A percentile compares a stretch with the other conserved stretches of the same genome.
Conservation (phyloP, 2,797 vertebrate genomes). For the Sebastes nivosus region DNA sequence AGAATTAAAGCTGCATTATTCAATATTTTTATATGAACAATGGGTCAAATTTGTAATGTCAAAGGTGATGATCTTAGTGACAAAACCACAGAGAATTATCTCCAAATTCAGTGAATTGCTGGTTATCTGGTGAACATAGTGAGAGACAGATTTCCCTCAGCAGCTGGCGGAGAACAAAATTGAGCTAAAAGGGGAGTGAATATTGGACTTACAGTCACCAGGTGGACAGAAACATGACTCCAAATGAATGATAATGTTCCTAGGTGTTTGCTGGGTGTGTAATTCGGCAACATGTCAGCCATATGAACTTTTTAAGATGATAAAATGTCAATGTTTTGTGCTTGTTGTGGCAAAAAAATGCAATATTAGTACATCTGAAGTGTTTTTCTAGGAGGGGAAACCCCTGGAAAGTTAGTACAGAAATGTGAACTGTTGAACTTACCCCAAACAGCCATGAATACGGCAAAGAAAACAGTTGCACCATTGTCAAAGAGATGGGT, state of each 20-base stretch:
- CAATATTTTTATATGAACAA: not conserved
- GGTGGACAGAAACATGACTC: not conserved
- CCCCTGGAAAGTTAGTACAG: too few species aligned
- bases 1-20: not conserved
- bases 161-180: not conserved
- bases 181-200: not conserved
- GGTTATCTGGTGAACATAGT: not conserved
- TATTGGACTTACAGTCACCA: not conserved
- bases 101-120: not conserved
- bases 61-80: not conserved
- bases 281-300: not conserved
- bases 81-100: not conserved
- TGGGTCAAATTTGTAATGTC: not conserved
- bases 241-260: not conserved
- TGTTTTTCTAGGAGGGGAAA: not conserved
- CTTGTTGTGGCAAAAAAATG: not conserved
- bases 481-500: constrained; percentile 95
- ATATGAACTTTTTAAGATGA: not conserved
- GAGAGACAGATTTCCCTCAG: not conserved
- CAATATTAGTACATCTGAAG: not conserved
- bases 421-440: constrained; percentile 58
- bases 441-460: constrained; percentile 98
- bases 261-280: not conserved
- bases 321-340: not conserved
- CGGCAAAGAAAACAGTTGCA: constrained; percentile 95